Percentiles rank a stretch among this genome's conserved stretches.
phyloP scores from a whole-genome alignment of 2,797 vertebrate species.

The Margarornis squamiger region DNA sequence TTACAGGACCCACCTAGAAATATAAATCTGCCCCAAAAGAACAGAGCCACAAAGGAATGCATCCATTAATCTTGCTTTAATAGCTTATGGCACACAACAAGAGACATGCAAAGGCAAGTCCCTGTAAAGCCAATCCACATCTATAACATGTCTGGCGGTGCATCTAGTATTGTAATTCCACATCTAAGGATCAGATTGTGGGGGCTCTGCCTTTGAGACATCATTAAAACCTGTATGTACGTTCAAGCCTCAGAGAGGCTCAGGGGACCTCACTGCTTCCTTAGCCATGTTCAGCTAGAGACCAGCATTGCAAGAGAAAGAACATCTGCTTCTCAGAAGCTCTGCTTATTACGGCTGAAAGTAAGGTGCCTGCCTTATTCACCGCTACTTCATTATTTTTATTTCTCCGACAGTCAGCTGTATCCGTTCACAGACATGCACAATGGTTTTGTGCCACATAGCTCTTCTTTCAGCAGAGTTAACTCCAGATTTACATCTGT shows the following conservation, averaged over 20 bases:
- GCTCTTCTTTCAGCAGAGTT: background rate
- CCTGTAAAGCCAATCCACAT: background rate
- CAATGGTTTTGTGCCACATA: background rate
- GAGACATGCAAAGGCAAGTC: background rate
- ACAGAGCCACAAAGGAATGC: background rate
- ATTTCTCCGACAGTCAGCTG: background rate
- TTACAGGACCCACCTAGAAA: background rate
- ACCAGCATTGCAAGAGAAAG: background rate
- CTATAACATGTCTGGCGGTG: rapidly evolving
- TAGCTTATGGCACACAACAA: background rate
- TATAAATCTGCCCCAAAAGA: background rate
- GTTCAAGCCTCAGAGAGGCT: background rate
- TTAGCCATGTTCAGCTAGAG: background rate
- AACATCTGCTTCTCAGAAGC: background rate
- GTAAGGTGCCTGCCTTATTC: background rate
- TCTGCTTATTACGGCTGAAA: background rate
- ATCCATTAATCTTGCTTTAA: background rate
- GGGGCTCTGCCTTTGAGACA: background rate
- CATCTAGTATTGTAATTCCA: background rate
- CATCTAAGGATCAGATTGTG: background rate
- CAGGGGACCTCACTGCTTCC: background rate
- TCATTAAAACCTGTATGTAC: background rate
- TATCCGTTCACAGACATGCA: background rate
- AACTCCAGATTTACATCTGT: background rate
- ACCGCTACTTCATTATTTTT: background rate